Evolutionary conservation across 2,113 vertebrate genomes (phyloP).

Genomic region (Eretmochelys imbricata): DNA sequence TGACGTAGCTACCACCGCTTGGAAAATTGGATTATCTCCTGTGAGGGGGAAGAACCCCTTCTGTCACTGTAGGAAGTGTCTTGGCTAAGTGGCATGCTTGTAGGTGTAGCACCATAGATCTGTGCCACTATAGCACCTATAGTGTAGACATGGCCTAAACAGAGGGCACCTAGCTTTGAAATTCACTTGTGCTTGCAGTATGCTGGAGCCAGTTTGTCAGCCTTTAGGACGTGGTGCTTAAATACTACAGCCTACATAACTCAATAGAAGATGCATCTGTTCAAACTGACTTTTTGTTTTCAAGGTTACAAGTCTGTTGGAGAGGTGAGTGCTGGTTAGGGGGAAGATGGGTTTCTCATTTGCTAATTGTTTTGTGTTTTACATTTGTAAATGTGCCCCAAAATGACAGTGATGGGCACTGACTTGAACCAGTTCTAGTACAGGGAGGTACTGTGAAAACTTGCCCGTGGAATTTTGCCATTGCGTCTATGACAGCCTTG

Average conservation of each 20-base stretch:
- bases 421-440: neutral
- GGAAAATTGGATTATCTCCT: neutral
- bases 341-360: neutral
- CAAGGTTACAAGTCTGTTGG: neutral
- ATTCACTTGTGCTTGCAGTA: neutral
- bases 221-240: neutral
- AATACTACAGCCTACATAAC: neutral
- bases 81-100: neutral
- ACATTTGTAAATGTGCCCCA: neutral
- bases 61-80: neutral
- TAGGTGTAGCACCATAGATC: neutral
- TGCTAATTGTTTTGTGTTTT: neutral
- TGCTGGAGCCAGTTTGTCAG: neutral
- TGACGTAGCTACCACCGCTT: neutral
- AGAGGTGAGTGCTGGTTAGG: neutral
- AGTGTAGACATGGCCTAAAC: neutral
- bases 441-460: neutral
- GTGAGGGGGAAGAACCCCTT: neutral
- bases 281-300: slow-evolving; percentile 9
- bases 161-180: slow-evolving; percentile 11
- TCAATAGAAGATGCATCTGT: neutral
- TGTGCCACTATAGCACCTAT: neutral
- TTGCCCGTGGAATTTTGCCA: neutral
- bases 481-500: slow-evolving; percentile 1
- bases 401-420: slow-evolving; percentile 9